These are phyloP conservation scores for Zele albiditarsus DNA, from an alignment of 2,888 invertebrate species.

Conservation along the genomic window DNA sequence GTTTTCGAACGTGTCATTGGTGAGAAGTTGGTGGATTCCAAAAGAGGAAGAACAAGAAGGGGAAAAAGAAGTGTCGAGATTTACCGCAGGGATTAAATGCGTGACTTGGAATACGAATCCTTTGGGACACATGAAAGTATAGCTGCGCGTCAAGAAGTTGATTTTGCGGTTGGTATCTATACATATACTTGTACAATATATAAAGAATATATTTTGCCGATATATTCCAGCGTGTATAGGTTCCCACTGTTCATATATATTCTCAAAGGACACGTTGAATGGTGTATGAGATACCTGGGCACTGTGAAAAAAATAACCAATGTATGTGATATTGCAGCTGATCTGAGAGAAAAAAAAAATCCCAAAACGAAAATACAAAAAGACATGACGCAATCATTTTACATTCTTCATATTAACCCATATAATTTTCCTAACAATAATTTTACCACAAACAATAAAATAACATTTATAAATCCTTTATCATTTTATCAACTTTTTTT, in stretches of 20 bases:
- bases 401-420: too few species aligned
- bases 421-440: too few species aligned
- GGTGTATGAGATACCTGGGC: constrained; percentile 4
- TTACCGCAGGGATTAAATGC: constrained; percentile 55
- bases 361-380: background rate
- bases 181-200: background rate
- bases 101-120: constrained; percentile 69
- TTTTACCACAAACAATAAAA: too few species aligned
- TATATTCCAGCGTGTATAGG: constrained; percentile 54
- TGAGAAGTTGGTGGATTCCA: background rate
- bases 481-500: too few species aligned
- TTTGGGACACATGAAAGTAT: constrained; percentile 54
- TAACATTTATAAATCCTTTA: too few species aligned
- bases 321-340: constrained; percentile 1
- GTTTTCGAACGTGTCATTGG: background rate
- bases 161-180: background rate
- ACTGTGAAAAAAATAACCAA: background rate
- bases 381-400: background rate
- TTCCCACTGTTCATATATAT: constrained; percentile 51
- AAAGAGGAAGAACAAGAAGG: background rate
- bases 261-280: constrained; percentile 14
- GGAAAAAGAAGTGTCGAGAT: background rate
- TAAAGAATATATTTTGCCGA: constrained; percentile 38
- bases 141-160: constrained; percentile 45
- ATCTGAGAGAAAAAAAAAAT: background rate